Evolutionary conservation across 2,888 invertebrate species (phyloP).

Genomic region (Linnaemya vulpina): DNA sequence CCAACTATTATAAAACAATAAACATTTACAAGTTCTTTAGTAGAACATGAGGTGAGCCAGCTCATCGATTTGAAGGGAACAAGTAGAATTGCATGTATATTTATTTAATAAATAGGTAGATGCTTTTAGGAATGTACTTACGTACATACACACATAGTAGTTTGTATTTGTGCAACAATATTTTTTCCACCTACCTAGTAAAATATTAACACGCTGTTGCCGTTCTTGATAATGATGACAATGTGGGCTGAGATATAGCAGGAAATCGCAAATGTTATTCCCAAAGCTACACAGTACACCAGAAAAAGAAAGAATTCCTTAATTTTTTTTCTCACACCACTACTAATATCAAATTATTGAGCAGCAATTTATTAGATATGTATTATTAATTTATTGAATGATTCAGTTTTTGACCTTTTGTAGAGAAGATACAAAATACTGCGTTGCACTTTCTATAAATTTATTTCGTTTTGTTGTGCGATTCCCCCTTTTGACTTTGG

Average conservation of each 20-base stretch:
- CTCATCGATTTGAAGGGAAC: too few relatives aligned
- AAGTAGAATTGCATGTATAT: too few relatives aligned
- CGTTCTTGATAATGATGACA: neutral
- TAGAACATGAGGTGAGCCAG: too few relatives aligned
- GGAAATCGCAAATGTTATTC: slow-evolving; percentile 1
- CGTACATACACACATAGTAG: neutral
- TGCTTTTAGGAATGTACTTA: neutral
- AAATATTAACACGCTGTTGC: slow-evolving; percentile 33
- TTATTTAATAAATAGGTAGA: neutral
- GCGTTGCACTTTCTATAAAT: slow-evolving; percentile 47
- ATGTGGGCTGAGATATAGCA: slow-evolving; percentile 10
- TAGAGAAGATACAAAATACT: slow-evolving; percentile 10
- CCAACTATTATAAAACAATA: too few relatives aligned
- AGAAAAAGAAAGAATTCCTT: slow-evolving; percentile 1
- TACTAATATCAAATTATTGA: neutral
- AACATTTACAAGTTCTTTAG: too few relatives aligned
- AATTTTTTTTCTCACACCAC: neutral
- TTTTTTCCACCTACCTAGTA: slow-evolving; percentile 55
- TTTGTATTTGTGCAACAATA: neutral
- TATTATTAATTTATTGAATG: neutral
- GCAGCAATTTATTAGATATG: neutral
- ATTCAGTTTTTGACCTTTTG: neutral
- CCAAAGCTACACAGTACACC: slow-evolving; percentile 21
- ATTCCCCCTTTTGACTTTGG: slow-evolving; percentile 13
- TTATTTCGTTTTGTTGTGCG: slow-evolving; percentile 15